These are phyloP conservation scores for Dasypolia templi DNA, from an alignment of 2,888 invertebrate species.

Conservation along the genomic window DNA sequence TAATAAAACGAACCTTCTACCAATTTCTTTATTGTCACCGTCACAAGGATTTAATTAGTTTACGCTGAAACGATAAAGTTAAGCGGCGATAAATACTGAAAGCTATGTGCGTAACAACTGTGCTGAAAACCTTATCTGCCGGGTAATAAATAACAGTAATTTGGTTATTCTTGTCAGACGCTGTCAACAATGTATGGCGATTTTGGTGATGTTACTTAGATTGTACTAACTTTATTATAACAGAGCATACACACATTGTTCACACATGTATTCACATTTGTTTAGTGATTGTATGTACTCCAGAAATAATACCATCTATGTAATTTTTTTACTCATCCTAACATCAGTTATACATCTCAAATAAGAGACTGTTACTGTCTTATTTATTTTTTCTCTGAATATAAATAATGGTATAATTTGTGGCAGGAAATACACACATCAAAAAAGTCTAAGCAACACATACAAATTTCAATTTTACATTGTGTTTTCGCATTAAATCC, in stretches of 20 bases:
- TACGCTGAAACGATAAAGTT: constrained; percentile 51
- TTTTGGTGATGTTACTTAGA: background rate
- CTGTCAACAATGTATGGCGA: background rate
- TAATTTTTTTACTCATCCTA: no score
- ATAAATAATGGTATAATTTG: no score
- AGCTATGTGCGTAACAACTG: constrained; percentile 52
- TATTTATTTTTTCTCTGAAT: no score
- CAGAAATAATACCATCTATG: no score
- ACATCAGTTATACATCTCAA: no score
- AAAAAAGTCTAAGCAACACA: no score
- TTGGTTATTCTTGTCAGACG: constrained; percentile 33
- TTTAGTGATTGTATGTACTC: no score
- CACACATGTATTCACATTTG: no score
- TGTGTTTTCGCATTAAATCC: no score
- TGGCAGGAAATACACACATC: no score
- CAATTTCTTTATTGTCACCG: background rate
- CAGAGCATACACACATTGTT: background rate
- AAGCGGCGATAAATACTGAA: constrained; percentile 45
- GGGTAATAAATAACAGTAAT: constrained; percentile 45
- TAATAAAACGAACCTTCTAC: constrained; percentile 10
- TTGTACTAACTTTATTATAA: background rate
- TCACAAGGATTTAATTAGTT: constrained; percentile 74
- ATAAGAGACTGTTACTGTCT: no score
- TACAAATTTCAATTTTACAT: no score
- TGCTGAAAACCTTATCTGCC: constrained; percentile 33